Percentiles rank a stretch among this genome's conserved stretches.
Evolutionary conservation across 2,113 vertebrate species (phyloP).

Genomic region (Periophthalmodon schlosseri): DNA sequence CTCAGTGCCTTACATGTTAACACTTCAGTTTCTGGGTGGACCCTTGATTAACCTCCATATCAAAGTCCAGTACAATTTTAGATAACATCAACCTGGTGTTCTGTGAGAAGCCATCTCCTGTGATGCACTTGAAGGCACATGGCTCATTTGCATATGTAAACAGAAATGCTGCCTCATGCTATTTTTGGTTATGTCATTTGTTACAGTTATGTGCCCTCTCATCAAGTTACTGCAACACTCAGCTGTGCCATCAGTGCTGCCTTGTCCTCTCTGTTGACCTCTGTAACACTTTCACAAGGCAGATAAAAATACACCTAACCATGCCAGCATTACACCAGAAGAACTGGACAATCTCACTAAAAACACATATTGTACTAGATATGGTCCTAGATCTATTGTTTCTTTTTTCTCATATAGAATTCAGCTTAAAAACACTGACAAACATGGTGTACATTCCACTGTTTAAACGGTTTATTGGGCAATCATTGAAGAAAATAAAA

Average conservation of each 20-base stretch:
- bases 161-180: background rate
- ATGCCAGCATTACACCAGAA: background rate
- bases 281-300: background rate
- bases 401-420: too few species aligned
- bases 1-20: too few species aligned
- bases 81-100: too few species aligned
- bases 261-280: background rate
- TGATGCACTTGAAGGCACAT: slow-evolving; percentile 10
- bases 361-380: background rate
- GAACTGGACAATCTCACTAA: background rate
- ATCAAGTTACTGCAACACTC: background rate
- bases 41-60: too few species aligned
- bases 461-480: too few species aligned
- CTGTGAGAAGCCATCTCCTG: background rate
- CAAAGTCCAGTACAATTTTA: too few species aligned
- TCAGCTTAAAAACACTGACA: too few species aligned
- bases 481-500: background rate
- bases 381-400: too few species aligned
- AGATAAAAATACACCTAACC: background rate
- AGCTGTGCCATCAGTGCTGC: background rate
- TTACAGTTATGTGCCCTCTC: background rate
- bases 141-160: background rate
- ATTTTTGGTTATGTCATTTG: background rate
- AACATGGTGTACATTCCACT: too few species aligned
- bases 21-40: too few species aligned